A percentile compares a stretch with the other conserved stretches of the same genome.
phyloP scores from a whole-genome alignment of 1,140 invertebrate species.

The Cecropterus lyciades region DNA sequence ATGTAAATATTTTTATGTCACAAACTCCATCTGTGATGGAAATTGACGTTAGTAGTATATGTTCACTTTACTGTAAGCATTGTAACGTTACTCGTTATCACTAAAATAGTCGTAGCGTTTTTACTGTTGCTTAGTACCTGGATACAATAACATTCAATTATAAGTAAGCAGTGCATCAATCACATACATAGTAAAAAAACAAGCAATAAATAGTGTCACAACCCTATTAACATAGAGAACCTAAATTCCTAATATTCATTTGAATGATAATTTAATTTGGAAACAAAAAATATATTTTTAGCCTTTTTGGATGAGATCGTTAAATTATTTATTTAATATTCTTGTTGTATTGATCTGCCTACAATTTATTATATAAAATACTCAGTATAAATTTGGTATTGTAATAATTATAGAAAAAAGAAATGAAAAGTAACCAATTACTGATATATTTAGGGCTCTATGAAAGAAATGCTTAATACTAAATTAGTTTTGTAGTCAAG shows the following conservation, averaged over 20 bases:
- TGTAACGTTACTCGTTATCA: not conserved
- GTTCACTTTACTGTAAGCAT: not conserved
- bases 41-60: constrained; percentile 8
- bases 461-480: not conserved
- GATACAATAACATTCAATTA: not conserved
- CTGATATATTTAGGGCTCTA: too few relatives aligned
- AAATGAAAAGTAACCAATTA: too few relatives aligned
- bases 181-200: not conserved
- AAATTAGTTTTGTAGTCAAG: constrained; percentile 14
- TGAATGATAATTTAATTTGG: too few relatives aligned
- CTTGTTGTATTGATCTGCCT: not conserved
- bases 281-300: not conserved
- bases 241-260: too few relatives aligned
- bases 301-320: not conserved
- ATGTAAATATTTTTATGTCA: constrained; percentile 40
- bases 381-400: too few relatives aligned
- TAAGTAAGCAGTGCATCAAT: not conserved
- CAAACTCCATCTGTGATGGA: constrained; percentile 65
- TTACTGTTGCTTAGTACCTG: constrained; percentile 8
- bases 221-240: too few relatives aligned
- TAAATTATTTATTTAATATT: not conserved
- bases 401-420: too few relatives aligned
- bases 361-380: not conserved
- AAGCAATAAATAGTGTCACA: too few relatives aligned
- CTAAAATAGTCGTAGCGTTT: not conserved